Evolutionary conservation across 2,888 invertebrate species (phyloP).

Genomic region (Microctonus aethiopoides): DNA sequence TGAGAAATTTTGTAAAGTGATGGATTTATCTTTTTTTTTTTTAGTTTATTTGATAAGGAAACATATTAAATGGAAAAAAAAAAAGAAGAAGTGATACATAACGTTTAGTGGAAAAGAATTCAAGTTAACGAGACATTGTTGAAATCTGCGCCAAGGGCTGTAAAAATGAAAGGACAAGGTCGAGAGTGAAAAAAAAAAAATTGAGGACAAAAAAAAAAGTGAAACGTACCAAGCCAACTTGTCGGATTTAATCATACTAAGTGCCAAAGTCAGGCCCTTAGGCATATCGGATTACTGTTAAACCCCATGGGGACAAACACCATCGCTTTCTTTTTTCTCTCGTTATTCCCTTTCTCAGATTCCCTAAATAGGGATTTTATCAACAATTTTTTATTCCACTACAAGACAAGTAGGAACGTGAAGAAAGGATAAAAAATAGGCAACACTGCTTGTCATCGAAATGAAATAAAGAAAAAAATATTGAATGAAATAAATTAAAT

Average conservation of each 20-base stretch:
- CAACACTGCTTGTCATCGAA: constrained; percentile 17
- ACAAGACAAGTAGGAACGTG: neutral
- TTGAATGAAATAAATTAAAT: constrained; percentile 8
- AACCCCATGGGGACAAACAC: constrained; percentile 35
- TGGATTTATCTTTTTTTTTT: neutral
- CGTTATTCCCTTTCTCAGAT: constrained; percentile 7
- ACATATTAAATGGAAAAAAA: neutral
- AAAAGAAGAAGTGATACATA: neutral
- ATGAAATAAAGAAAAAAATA: constrained; percentile 11
- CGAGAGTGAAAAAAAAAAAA: constrained; percentile 12
- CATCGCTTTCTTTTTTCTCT: constrained; percentile 34
- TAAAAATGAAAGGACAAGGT: constrained; percentile 25
- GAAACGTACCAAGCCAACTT: constrained; percentile 36
- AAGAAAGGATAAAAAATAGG: neutral
- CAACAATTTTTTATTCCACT: constrained; percentile 8
- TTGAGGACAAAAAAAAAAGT: constrained; percentile 15
- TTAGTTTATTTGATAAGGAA: neutral
- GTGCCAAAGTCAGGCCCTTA: constrained; percentile 51
- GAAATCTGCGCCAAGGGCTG: constrained; percentile 5
- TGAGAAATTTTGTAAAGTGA: neutral
- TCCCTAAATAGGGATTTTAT: neutral
- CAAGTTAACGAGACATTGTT: constrained; percentile 4
- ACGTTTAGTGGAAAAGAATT: neutral
- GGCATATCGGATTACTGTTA: constrained; percentile 54
- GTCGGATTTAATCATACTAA: constrained; percentile 60